Base-by-base conservation (phyloP, 2,797 vertebrate species). In the Sphaeramia orbicularis region DNA sequence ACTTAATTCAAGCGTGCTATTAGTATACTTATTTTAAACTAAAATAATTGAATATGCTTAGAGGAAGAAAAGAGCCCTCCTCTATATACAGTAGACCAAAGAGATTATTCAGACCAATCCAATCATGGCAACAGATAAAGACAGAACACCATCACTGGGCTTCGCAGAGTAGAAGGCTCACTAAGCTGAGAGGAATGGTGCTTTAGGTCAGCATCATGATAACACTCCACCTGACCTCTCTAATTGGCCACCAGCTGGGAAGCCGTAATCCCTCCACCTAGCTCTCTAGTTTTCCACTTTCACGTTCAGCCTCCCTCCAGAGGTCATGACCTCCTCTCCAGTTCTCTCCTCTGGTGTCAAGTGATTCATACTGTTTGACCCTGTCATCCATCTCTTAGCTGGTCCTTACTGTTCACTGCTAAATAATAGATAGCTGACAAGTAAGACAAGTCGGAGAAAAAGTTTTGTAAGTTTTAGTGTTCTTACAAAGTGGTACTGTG, bases 191-290 rank as follows among this genome's bases (percentile, higher is more conserved):
- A 66, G 40, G 42, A 49, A 30, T 21, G 47, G 50, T 44, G 59
- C 43, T 73, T 69, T 38, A 45, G 64, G 60, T 78, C 63, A 78
- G 37, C n/a, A 4, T 48, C 62, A 75, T 67, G 42, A 63, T 21
- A 50, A 21, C 14, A 13, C 58, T 75, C 32, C 30, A 59, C 19
- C 58, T 80, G 73, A 83, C 77, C 77, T 53, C 53, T 65, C 47
- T 85, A 84, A 78, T 74, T 84, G 67, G 57, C 74, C 64, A 65
- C 76, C 54, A 76, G 57, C 61, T 70, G 55, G 4, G 48, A 57
- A 48, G 52, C 71, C 42, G 10, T 55, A 57, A 68, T 59, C 27
- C 36, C 27, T 71, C 45, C 36, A 65, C 32, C 50, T 52, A 15
- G 78, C 24, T 38, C 64, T 58, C 43, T 40, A 50, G 9, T 57